Evolutionary conservation across 2,113 vertebrate species (phyloP).

Genomic region (Choloepus hoffmanni): DNA sequence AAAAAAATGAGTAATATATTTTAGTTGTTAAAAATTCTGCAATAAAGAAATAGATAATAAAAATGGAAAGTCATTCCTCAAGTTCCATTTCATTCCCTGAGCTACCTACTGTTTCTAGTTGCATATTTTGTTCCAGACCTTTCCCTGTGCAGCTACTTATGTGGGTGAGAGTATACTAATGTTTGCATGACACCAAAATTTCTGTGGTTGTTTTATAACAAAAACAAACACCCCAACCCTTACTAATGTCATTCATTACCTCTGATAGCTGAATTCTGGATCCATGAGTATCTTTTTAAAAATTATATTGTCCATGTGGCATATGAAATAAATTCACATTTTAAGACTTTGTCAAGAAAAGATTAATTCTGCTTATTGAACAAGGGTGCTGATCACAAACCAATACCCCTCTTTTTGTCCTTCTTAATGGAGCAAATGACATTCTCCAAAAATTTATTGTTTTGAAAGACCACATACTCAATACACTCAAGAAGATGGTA

Average conservation of each 20-base stretch:
- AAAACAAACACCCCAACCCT: background rate
- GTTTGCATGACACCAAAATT: background rate
- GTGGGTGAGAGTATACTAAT: background rate
- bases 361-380: background rate
- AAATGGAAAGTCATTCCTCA: background rate
- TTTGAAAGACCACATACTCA: conserved; percentile 1
- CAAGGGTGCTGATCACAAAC: background rate
- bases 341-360: background rate
- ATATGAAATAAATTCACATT: background rate
- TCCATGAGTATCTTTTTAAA: background rate
- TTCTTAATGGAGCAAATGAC: conserved; percentile 14
- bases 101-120: background rate
- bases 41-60: background rate
- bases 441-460: background rate
- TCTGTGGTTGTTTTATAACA: background rate
- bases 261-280: background rate
- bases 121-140: background rate
- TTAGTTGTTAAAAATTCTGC: background rate
- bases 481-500: background rate
- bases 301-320: background rate
- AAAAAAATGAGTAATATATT: background rate
- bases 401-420: background rate
- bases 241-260: background rate
- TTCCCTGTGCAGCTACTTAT: background rate
- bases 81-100: background rate